Evolutionary conservation across 2,888 invertebrate genomes (phyloP).

Genomic region (Pinctada fucata): DNA sequence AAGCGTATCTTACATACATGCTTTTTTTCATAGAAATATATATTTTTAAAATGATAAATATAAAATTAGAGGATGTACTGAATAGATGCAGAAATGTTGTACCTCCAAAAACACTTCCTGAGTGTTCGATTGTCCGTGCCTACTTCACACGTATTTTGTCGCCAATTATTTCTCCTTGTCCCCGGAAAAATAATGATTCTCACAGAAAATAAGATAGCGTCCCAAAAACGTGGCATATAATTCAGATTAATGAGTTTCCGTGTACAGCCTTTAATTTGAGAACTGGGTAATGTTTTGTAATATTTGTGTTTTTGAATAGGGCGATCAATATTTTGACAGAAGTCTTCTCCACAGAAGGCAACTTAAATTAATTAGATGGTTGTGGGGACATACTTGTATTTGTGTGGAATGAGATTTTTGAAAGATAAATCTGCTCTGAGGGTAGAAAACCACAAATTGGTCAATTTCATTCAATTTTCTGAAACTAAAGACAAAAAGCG

Average conservation of each 20-base stretch:
- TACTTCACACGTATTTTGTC: no score
- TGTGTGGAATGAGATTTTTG: slow-evolving; percentile 3
- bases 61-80: no score
- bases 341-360: neutral
- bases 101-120: no score
- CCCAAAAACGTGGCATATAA: neutral
- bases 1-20: no score
- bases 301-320: slow-evolving; percentile 1
- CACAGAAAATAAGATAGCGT: neutral
- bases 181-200: neutral
- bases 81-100: no score
- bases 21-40: no score
- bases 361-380: slow-evolving; percentile 4
- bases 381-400: neutral
- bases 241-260: neutral
- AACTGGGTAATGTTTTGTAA: neutral
- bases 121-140: no score
- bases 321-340: neutral
- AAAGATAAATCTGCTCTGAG: slow-evolving; percentile 3
- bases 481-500: slow-evolving; percentile 6
- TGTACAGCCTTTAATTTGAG: neutral
- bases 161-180: no score
- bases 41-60: no score
- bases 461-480: slow-evolving; percentile 21
- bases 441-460: slow-evolving; percentile 24